A percentile compares a stretch with the other conserved stretches of the same genome.
Evolutionary conservation across 2,797 vertebrate genomes (phyloP).

Genomic region (Cuniculus paca): DNA sequence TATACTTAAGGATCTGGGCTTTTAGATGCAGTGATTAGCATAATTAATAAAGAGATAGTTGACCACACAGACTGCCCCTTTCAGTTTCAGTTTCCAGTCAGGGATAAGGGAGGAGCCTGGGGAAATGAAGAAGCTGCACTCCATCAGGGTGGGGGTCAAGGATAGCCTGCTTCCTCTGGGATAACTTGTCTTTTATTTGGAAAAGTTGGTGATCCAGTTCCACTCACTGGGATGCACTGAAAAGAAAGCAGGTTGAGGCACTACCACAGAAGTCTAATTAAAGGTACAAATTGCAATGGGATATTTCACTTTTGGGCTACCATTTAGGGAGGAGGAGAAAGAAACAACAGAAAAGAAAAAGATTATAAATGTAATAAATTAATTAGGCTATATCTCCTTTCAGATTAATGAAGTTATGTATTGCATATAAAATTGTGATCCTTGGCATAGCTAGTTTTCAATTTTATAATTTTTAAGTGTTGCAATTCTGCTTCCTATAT

Average conservation of each 20-base stretch:
- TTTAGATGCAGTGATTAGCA: slow-evolving; percentile 11
- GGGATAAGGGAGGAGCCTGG: background rate
- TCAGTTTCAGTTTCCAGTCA: background rate
- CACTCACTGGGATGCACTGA: background rate
- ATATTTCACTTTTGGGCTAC: background rate
- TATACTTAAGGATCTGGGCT: slow-evolving; percentile 19
- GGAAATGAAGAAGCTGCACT: background rate
- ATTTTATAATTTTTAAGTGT: background rate
- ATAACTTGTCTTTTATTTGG: background rate
- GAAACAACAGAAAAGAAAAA: background rate
- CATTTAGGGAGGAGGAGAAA: background rate
- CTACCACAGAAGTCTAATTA: background rate
- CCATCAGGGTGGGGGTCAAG: background rate
- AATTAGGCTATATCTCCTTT: background rate
- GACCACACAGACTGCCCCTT: background rate
- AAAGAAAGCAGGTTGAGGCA: background rate
- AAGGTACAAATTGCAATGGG: background rate
- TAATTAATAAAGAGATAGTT: slow-evolving; percentile 19
- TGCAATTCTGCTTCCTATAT: background rate
- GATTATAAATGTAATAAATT: background rate
- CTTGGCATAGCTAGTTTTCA: background rate
- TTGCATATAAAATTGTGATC: background rate
- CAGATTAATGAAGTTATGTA: background rate
- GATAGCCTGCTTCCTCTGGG: background rate
- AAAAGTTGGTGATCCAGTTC: background rate